Base-by-base conservation (phyloP, 2,888 invertebrate genomes). In the Gortyna flavago region DNA sequence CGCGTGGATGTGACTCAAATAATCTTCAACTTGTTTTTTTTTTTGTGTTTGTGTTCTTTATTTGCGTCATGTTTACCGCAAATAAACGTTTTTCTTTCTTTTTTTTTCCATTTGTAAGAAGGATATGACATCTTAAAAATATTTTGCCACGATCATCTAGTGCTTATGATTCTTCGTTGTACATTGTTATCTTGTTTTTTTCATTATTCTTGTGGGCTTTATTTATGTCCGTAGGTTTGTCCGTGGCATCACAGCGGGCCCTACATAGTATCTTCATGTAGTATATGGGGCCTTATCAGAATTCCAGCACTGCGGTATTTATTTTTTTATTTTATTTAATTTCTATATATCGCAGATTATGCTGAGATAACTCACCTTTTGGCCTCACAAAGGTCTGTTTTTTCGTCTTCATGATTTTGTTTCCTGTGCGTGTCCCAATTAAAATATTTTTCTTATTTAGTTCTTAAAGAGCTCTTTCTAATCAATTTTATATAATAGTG, bases 401-500 rank as follows among this genome's bases (percentile, higher is more conserved):
- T 25, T 54, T 11, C 11, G 54, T 4, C 1, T 54, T 11, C 25
- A 25, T 25, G 9, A 11, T 54, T 54, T 57, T n/a, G 5, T 25
- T 25, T 54, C 25, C 9, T 25, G n/a, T 54, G 11, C 3, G 7
- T 59, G n/a, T 29, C n/a, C 29, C 16, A 59, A 29, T 7, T 18
- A 13, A 32, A 32, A 9, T 61, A 9, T 21, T 21, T 32, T 61
- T 62, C 16, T 29, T 16, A 18, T 72, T 72, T 1, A 0, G 16
- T 51, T 67, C 41, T 32, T 29, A 13, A 4, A 44, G 11, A 68
- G 29, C 29, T 48, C 8, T 32, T 68, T 35, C 18, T 11, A 57
- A 57, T 62, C 25, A 51, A 57, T 3, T 44, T 69, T 77, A 44
- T 13, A 11, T 44, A 72, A 74, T 21, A 68, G 6, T 72, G 57